Evolutionary conservation across 2,888 invertebrate genomes (phyloP), one percentile per base, ranked within the genome.

Genomic region (Blastobasis lacticolella): DNA sequence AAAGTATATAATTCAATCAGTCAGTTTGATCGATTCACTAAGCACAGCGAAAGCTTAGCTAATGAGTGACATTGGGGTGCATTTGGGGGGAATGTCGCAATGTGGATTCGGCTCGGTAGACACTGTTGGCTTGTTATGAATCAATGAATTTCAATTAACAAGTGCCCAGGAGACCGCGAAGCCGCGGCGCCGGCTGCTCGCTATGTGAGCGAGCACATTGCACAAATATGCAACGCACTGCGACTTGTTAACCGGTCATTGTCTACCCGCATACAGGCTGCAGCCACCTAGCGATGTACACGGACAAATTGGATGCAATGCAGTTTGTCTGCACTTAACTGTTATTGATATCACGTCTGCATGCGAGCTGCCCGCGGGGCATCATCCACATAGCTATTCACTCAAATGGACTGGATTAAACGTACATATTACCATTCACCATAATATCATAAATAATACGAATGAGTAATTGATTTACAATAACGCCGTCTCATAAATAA

Each of bases 81-180:
- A 37, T 37, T 37, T 46, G 9, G 46, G 10, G 38, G 37, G 37
- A 47, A 38, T 38, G 23, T 23, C 46, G 37, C 46, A 47, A 38
- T 47, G 38, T 38, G 36, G 4, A 9, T 4, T 47, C 36, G 5
- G 23, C 23, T 23, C 23, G 10, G 40, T 10, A 38, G 10, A 38
- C 40, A 10, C 7, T 37, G 5, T 8, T 10, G 49, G 37, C 10
- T 23, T 47, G 56, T 54, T 58, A 56, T 63, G 64, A 69, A 72
- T 69, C 67, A 69, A 71, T 74, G 68, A 71, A 74, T 73, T 73
- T 66, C 67, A 75, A 70, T 75, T 64, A 70, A 59, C 59, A 61
- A 62, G 67, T 67, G 64, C 61, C 55, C 68, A 63, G 59, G 59
- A 66, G 60, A 60, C 59, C 54, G 56, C 57, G 56, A 51, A 47